phyloP scores from a whole-genome alignment of 37 sponge, comb jelly and placozoan genomes.

The Halichondria panicea region DNA sequence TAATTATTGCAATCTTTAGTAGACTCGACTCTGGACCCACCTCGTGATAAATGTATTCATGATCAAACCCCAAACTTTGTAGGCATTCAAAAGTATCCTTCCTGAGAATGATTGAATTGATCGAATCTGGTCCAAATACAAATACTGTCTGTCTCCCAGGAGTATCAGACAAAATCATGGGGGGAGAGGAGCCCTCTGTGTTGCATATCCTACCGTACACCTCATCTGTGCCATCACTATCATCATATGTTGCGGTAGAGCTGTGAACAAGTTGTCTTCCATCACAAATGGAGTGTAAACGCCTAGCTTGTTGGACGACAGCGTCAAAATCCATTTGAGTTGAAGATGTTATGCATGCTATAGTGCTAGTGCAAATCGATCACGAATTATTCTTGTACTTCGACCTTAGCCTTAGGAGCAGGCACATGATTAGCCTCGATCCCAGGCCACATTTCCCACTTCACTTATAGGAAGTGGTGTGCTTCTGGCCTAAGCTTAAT shows the following conservation, averaged over 20 bases:
- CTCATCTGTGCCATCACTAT: not conserved
- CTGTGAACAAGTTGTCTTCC: not conserved
- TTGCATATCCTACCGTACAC: conserved; percentile 50
- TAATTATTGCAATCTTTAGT: not conserved
- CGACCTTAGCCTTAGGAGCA: too few relatives aligned
- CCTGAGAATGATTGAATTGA: conserved; percentile 28
- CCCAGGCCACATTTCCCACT: too few relatives aligned
- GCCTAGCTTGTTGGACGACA: not conserved
- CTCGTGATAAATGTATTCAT: conserved; percentile 38
- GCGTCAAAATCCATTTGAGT: conserved; percentile 18
- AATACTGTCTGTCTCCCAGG: conserved; percentile 50
- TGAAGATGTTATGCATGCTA: too few relatives aligned
- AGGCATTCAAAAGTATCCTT: conserved; percentile 8
- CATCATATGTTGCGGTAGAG: not conserved
- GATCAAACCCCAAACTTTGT: conserved; percentile 37
- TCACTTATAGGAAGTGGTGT: too few relatives aligned
- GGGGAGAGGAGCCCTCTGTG: not conserved
- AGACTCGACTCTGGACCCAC: not conserved
- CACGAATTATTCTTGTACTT: not conserved
- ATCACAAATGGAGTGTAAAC: not conserved
- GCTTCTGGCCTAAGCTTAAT: too few relatives aligned
- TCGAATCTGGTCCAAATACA: conserved; percentile 58
- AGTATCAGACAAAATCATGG: conserved; percentile 9
- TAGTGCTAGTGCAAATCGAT: too few relatives aligned
- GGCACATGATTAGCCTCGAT: too few relatives aligned